Evolutionary conservation across 2,797 vertebrate genomes (phyloP), one percentile per base, ranked within the genome.

Genomic region (Simalia tracyae): DNA sequence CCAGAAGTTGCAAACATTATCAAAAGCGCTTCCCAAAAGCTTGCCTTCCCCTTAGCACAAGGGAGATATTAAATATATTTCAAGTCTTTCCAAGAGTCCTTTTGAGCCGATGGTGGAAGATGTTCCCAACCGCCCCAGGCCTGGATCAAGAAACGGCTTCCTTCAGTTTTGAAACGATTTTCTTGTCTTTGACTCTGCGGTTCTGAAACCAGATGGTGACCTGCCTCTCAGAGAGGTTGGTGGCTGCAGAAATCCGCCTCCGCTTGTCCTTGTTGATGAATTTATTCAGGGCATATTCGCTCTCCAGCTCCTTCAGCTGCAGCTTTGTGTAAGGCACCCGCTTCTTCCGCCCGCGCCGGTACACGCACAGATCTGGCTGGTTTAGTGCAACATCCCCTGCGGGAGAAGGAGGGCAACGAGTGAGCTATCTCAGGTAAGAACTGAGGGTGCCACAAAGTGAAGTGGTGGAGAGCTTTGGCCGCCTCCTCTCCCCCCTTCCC

Each of bases 231-330:
- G 98, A 98, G 95, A 98, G 98, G 95, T 97, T 98, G 93, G 97
- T 98, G 96, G 98, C 98, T 95, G 98, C 98, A 36, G 98, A 98
- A 96, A 98, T 98, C 96, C 98, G 98, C 97, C 98, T 97, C 98
- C 98, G 97, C 98, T 99, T 99, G 98, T 99, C 99, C 98, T 99
- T 99, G 98, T 99, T 99, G 98, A 99, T 99, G 98, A 99, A 99
- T 98, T 99, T 99, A 98, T 98, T 98, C 97, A 98, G 95, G 97
- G 97, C 98, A 96, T 98, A 98, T 97, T 99, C 98, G 95, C 99
- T 99, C 96, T 98, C 99, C 98, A 99, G 99, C 98, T 99, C 99
- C 97, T 98, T 98, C 95, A 98, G 97, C 94, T 98, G 98, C 92
- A 98, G 95, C 95, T 98, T 98, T 91, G 98, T 98, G 84, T 98